These are phyloP conservation scores for Xestia xanthographa DNA, from an alignment of 2,888 invertebrate genomes.

Conservation along the genomic window DNA sequence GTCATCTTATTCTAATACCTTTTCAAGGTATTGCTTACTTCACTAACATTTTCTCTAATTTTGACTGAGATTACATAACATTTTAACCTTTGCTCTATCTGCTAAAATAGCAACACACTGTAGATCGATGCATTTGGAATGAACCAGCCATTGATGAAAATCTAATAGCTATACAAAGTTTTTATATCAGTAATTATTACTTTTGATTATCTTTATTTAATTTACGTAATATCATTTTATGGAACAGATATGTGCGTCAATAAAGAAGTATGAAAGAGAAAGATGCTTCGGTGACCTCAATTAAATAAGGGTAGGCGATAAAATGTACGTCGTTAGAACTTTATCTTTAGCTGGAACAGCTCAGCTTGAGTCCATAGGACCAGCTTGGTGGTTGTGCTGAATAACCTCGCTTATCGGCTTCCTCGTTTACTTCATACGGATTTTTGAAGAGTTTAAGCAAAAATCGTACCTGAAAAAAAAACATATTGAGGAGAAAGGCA, in stretches of 20 bases:
- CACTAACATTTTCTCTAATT: neutral
- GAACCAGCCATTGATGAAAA: neutral
- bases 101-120: neutral
- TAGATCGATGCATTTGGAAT: neutral
- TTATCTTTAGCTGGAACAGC: constrained; percentile 89
- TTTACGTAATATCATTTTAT: constrained; percentile 2
- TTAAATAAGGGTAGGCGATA: neutral
- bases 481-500: neutral
- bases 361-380: constrained; percentile 88
- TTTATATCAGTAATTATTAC: neutral
- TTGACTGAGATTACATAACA: neutral
- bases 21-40: constrained; percentile 10
- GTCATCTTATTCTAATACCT: constrained; percentile 19
- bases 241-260: neutral
- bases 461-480: constrained; percentile 84
- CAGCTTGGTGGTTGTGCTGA: constrained; percentile 88
- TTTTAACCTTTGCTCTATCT: neutral
- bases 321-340: neutral
- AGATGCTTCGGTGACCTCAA: neutral
- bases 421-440: constrained; percentile 88
- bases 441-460: constrained; percentile 88
- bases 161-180: no score
- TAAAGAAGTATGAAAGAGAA: neutral
- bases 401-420: constrained; percentile 87
- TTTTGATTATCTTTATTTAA: neutral